phyloP scores from a whole-genome alignment of 2,113 vertebrate genomes.

The Patagioenas fasciata region DNA sequence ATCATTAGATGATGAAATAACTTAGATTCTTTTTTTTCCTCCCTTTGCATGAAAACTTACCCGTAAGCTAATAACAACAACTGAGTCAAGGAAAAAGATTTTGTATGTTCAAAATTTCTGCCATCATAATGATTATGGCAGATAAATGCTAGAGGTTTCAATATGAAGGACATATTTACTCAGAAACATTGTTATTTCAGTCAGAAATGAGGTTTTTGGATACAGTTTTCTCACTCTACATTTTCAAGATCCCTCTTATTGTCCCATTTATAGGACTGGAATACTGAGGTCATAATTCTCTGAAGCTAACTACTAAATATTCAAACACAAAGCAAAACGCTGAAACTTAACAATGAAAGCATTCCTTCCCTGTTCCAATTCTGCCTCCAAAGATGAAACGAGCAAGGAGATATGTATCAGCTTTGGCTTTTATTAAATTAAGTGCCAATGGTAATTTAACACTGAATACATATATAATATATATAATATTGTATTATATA shows the following conservation, averaged over 20 bases:
- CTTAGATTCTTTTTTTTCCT: neutral
- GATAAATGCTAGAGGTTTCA: neutral
- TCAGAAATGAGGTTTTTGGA: neutral
- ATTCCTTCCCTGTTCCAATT: neutral
- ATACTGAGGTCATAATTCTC: neutral
- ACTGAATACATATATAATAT: neutral
- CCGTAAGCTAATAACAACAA: neutral
- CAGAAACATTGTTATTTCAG: neutral
- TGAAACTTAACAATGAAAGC: neutral
- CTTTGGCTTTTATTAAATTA: neutral
- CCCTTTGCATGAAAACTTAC: neutral
- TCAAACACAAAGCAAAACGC: neutral
- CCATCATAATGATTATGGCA: neutral
- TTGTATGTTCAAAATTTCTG: neutral
- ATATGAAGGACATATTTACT: neutral
- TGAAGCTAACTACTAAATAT: neutral
- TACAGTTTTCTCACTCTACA: neutral
- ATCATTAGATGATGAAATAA: fast-evolving
- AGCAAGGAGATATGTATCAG: neutral
- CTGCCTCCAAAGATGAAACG: neutral
- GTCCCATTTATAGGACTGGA: neutral
- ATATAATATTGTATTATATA: too few relatives aligned
- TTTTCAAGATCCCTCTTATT: neutral
- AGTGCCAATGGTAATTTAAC: neutral
- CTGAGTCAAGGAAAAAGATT: neutral